These are phyloP conservation scores for Drosophila santomea DNA, from an alignment of 1,140 invertebrate genomes.

Conservation along the genomic window DNA sequence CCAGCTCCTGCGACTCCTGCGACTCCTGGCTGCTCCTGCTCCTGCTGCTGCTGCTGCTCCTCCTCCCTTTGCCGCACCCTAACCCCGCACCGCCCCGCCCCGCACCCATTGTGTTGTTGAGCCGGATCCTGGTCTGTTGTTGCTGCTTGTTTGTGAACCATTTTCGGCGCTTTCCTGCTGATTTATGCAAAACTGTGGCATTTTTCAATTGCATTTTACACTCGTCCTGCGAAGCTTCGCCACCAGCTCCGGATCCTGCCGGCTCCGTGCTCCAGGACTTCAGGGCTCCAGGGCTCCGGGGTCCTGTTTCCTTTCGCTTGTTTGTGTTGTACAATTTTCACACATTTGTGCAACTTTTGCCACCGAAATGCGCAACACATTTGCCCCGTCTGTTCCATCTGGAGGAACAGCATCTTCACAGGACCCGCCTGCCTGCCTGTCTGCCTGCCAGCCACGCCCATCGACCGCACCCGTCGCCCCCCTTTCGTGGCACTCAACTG, in stretches of 20 bases:
- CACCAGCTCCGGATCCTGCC: constrained; percentile 33
- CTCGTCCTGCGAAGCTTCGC: constrained; percentile 54
- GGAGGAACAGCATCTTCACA: constrained; percentile 53
- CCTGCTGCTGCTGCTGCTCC: constrained; percentile 23
- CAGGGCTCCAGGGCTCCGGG: constrained; percentile 24
- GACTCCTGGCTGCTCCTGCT: constrained; percentile 23
- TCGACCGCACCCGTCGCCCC: not conserved
- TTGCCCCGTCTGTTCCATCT: constrained; percentile 49
- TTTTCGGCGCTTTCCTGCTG: constrained; percentile 78
- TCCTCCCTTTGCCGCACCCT: not conserved
- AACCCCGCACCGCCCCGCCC: not conserved
- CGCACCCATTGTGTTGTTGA: constrained; percentile 19
- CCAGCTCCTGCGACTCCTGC: constrained; percentile 5
- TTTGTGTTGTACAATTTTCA: constrained; percentile 70
- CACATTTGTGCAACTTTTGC: constrained; percentile 79
- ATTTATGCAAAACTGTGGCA: constrained; percentile 81
- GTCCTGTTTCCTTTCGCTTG: constrained; percentile 51
- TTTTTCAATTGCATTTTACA: constrained; percentile 79
- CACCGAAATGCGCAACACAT: constrained; percentile 78
- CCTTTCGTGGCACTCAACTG: constrained; percentile 51
- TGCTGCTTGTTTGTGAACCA: constrained; percentile 66
- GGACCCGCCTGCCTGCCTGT: constrained; percentile 16
- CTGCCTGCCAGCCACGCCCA: constrained; percentile 10
- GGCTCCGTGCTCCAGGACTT: constrained; percentile 18
- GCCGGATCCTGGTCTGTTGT: constrained; percentile 28